Conservation (phyloP, 2,113 vertebrate species). For the Protobothrops flavoviridis region DNA sequence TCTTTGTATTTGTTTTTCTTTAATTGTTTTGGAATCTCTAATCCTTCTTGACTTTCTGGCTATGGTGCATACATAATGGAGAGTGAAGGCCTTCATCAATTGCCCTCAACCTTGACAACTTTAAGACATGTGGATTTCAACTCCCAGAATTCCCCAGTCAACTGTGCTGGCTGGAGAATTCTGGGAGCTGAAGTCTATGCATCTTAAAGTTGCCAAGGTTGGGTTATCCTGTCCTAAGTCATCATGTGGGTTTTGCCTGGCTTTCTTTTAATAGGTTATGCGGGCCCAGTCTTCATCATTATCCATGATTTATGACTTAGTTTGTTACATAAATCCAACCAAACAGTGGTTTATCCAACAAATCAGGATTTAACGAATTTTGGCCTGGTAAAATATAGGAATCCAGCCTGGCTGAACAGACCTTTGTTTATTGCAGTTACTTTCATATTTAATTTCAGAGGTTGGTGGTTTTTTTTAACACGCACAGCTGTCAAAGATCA, state of each 20-base stretch:
- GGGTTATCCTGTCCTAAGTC: background rate
- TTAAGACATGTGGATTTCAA: no score
- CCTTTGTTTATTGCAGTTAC: background rate
- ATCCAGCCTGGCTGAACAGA: background rate
- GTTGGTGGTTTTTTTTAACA: background rate
- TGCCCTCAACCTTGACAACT: background rate
- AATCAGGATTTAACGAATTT: background rate
- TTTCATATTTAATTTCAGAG: background rate
- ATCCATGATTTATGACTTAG: background rate
- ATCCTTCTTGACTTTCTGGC: background rate
- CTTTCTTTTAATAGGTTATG: background rate
- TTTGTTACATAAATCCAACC: background rate
- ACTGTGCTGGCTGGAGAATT: background rate
- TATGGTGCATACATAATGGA: background rate
- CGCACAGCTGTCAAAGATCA: background rate
- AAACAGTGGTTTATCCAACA: background rate
- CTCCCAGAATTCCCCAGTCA: no score
- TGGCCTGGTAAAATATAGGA: background rate
- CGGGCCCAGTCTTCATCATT: background rate
- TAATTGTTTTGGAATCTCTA: background rate
- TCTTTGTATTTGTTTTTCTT: background rate
- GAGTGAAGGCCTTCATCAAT: background rate
- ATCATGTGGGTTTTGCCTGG: background rate
- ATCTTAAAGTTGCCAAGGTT: background rate
- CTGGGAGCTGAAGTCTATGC: background rate